Percentiles rank a stretch among this genome's conserved stretches.
Conservation (phyloP, 2,888 invertebrate species). For the Drosophila mimetica region DNA sequence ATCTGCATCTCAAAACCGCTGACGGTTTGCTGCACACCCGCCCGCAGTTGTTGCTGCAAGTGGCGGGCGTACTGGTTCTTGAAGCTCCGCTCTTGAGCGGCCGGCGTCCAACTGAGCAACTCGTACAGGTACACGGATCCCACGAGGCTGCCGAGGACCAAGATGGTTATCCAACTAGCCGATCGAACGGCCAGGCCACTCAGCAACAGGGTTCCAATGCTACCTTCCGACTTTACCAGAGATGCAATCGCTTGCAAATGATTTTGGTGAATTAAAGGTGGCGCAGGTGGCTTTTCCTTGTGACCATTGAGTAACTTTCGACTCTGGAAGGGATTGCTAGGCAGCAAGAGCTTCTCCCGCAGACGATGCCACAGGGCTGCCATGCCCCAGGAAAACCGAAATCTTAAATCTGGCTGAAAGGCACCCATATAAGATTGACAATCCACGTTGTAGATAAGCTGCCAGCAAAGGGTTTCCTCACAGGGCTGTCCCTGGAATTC, state of each 20-base stretch:
- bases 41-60: conserved; percentile 94
- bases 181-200: conserved; percentile 96
- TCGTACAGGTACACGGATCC: conserved; percentile 97
- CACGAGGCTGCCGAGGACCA: conserved; percentile 91
- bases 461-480: conserved; percentile 84
- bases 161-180: conserved; percentile 97
- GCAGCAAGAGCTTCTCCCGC: conserved; percentile 87
- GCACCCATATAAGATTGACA: conserved; percentile 98
- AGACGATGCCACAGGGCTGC: conserved; percentile 94
- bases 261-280: conserved; percentile 88
- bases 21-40: conserved; percentile 96
- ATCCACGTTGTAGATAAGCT: conserved; percentile 95
- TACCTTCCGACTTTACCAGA: conserved; percentile 92
- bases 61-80: conserved; percentile 97
- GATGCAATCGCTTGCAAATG: not conserved
- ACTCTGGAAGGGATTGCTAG: conserved; percentile 73
- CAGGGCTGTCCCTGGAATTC: conserved; percentile 85
- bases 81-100: conserved; percentile 96
- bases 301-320: conserved; percentile 60
- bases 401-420: conserved; percentile 97
- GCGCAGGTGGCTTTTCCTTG: conserved; percentile 49
- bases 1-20: conserved; percentile 94
- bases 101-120: conserved; percentile 97
- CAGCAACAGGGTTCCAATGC: conserved; percentile 94
- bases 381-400: conserved; percentile 96